Base-by-base conservation (phyloP, 2,797 vertebrate species). In the Margarornis squamiger region DNA sequence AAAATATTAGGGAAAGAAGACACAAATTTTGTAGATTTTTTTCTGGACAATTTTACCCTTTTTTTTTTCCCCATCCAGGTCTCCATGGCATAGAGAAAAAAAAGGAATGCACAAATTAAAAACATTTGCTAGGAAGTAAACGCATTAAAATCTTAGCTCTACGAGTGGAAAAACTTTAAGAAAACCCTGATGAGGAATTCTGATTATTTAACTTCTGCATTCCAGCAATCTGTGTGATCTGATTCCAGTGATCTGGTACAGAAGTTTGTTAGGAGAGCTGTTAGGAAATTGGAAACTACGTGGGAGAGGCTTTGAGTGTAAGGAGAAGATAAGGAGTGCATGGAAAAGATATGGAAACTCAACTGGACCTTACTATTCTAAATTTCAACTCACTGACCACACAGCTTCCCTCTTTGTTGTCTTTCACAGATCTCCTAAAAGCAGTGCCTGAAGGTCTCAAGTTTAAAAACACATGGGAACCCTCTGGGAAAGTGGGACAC, bases 221-320 rank as follows among this genome's bases (percentile, higher is more conserved):
- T 96, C 86, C 88, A 93, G 59, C 30, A 75, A 62, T 39, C 86
- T 72, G n/a, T 94, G 46, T 86, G 66, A 90, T 93, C 83, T 75
- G 77, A 66, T 76, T 95, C 86, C 88, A 86, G 54, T 36, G 46
- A 88, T 58, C 68, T 81, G 62, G 46, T 90, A 46, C 23, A 73
- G n/a, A 92, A 88, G 59, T 62, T 22, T 55, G 70, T 71, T 86
- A 74, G 52, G 65, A 81, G 58, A 48, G 14, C 9, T 77, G 27
- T n/a, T 21, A 65, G 68, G 66, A 86, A 81, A 58, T 10, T 5
- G 6, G 23, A 59, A 12, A 27, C 71, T 86, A 43, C 13, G 36
- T 63, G 29, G 13, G 19, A 41, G 43, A 86, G 6, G 14, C 36
- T 89, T 38, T 76, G 62, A 61, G 39, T 39, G 7, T 23, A 8